A percentile compares a stretch with the other conserved stretches of the same genome.
Evolutionary conservation across 1,140 invertebrate species (phyloP).

Genomic region (Drosophila sulfurigaster): DNA sequence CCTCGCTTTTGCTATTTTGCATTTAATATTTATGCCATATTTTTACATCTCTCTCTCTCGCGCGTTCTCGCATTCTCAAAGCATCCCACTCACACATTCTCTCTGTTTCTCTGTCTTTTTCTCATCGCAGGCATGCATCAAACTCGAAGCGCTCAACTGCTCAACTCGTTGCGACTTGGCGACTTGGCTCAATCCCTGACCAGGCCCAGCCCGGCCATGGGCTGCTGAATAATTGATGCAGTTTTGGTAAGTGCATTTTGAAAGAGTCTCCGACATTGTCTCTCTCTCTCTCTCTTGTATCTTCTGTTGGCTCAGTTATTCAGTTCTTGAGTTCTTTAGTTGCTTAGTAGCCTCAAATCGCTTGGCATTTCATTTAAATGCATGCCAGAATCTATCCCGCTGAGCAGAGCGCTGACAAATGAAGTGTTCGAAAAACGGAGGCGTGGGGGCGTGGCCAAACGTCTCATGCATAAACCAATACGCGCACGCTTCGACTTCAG

Average conservation of each 20-base stretch:
- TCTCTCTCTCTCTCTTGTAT: constrained; percentile 14
- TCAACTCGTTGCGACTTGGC: constrained; percentile 75
- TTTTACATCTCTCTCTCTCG: not conserved
- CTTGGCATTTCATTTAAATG: constrained; percentile 68
- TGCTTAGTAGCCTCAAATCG: constrained; percentile 58
- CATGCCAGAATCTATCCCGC: constrained; percentile 32
- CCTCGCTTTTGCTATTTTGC: constrained; percentile 68
- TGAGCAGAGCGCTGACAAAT: constrained; percentile 63
- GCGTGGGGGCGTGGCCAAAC: constrained; percentile 36
- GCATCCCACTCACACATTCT: not conserved
- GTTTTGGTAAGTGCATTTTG: constrained; percentile 81
- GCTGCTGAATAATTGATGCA: constrained; percentile 82
- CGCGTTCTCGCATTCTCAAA: too few relatives aligned
- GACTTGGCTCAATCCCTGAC: constrained; percentile 77
- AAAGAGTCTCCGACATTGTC: constrained; percentile 42
- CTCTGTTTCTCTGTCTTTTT: not conserved
- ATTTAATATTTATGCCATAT: constrained; percentile 78
- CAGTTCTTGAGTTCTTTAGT: constrained; percentile 34
- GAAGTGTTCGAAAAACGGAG: constrained; percentile 60
- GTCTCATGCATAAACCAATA: constrained; percentile 81
- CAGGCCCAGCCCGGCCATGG: constrained; percentile 60
- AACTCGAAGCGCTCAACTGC: constrained; percentile 64
- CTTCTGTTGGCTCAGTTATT: constrained; percentile 10
- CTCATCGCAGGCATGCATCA: constrained; percentile 69
- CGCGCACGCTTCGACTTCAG: constrained; percentile 29